Evolutionary conservation across 2,797 vertebrate species (phyloP).

Genomic region (Tachyglossus aculeatus): DNA sequence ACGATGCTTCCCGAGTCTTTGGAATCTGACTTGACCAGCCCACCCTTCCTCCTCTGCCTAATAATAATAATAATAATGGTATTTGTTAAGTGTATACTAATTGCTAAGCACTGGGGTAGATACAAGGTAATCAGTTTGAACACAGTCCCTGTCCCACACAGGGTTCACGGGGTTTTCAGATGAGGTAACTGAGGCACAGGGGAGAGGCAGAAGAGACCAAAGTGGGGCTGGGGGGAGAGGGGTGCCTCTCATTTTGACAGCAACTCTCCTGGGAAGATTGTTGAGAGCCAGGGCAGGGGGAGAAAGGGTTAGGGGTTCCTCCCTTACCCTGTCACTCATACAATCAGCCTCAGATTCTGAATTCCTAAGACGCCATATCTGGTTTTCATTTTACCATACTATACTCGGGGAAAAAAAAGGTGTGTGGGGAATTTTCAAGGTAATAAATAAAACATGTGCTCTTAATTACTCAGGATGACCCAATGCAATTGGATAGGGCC

Average conservation of each 20-base stretch:
- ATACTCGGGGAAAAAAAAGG: slow-evolving; percentile 40
- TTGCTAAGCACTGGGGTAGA: no score
- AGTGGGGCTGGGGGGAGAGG: not conserved
- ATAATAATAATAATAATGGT: no score
- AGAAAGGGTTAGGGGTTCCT: not conserved
- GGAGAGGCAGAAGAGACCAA: not conserved
- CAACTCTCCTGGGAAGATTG: no score
- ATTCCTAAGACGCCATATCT: slow-evolving; percentile 61
- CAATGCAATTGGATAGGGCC: slow-evolving; percentile 33
- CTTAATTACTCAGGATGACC: slow-evolving; percentile 66
- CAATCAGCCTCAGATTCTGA: slow-evolving; percentile 69
- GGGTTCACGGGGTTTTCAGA: no score
- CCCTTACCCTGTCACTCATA: slow-evolving; percentile 14
- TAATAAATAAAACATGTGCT: slow-evolving; percentile 62
- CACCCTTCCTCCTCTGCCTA: not conserved
- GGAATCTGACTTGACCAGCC: no score
- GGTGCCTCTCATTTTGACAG: not conserved
- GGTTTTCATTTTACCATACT: slow-evolving; percentile 69
- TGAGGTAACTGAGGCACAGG: not conserved
- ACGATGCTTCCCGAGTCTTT: no score
- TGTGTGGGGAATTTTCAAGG: slow-evolving; percentile 63
- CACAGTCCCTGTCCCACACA: no score
- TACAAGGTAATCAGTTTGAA: no score
- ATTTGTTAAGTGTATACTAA: no score
- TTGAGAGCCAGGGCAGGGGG: not conserved